phyloP scores from a whole-genome alignment of 1,140 invertebrate genomes.

The Solen grandis region DNA sequence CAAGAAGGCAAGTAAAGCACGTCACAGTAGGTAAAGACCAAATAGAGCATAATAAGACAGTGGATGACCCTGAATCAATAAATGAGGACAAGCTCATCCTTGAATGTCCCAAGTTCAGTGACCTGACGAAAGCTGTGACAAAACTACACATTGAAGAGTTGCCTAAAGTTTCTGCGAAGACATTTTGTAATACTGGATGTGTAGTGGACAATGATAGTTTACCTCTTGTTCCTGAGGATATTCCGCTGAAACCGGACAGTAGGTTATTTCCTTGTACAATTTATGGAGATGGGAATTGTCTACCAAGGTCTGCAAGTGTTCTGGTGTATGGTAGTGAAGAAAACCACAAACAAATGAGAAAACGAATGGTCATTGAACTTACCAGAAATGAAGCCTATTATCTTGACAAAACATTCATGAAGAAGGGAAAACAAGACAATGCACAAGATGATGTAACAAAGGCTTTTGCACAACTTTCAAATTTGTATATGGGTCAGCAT shows the following conservation, averaged over 20 bases:
- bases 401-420: slow-evolving; percentile 10
- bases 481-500: not conserved
- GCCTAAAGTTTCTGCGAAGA: not conserved
- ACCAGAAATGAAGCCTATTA: not conserved
- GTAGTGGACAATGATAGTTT: not conserved
- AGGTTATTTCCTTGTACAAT: not conserved
- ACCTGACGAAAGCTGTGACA: not conserved
- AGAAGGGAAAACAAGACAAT: not conserved
- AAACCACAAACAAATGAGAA: slow-evolving; percentile 14
- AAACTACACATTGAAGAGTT: not conserved
- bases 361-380: slow-evolving; percentile 3
- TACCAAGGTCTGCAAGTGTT: slow-evolving; percentile 17
- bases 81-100: not conserved
- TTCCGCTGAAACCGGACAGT: not conserved
- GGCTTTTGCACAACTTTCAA: slow-evolving; percentile 1
- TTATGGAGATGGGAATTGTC: slow-evolving; percentile 36
- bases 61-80: not conserved
- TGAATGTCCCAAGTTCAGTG: not conserved
- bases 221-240: slow-evolving; percentile 7
- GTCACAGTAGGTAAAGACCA: not conserved
- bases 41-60: not conserved
- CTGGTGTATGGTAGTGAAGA: slow-evolving; percentile 23
- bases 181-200: not conserved
- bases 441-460: not conserved
- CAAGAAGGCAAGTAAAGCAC: not conserved